Evolutionary conservation across 2,113 vertebrate species (phyloP).

Genomic region (western clawed frog (Xenopus tropicalis)): DNA sequence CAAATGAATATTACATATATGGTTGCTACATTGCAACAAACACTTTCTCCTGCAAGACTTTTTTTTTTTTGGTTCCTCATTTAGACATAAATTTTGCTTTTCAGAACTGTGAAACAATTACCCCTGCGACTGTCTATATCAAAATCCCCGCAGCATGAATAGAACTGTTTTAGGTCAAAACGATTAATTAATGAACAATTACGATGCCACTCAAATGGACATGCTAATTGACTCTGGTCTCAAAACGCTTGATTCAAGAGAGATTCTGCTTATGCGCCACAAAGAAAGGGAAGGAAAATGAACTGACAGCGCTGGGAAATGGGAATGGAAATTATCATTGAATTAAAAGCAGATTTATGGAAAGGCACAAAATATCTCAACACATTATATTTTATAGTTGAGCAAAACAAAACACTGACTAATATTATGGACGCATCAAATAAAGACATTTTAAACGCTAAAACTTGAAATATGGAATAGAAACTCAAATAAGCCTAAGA

Average conservation of each 20-base stretch:
- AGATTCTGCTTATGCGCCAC: constrained; percentile 30
- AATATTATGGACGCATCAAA: too few species aligned
- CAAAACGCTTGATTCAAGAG: constrained; percentile 54
- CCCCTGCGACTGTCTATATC: constrained; percentile 39
- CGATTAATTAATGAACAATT: constrained; percentile 79
- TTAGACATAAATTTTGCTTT: too few species aligned
- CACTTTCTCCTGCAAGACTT: too few species aligned
- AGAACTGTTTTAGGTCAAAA: constrained; percentile 64
- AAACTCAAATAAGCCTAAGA: too few species aligned
- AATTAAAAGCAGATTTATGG: background rate
- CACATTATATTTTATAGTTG: too few species aligned
- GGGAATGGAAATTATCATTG: background rate
- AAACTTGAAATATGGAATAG: too few species aligned
- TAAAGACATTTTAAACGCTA: too few species aligned
- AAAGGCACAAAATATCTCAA: too few species aligned
- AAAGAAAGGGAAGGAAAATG: constrained; percentile 26
- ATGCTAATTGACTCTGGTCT: constrained; percentile 55
- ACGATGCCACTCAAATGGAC: constrained; percentile 78
- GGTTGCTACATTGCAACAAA: too few species aligned
- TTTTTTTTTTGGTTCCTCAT: too few species aligned
- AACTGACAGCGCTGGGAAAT: constrained; percentile 41
- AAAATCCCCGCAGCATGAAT: constrained; percentile 56
- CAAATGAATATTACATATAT: too few species aligned
- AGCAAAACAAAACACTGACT: too few species aligned
- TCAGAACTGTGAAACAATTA: constrained; percentile 51